Evolutionary conservation across 2,888 invertebrate species (phyloP).

Genomic region (Heliconius charithonia): DNA sequence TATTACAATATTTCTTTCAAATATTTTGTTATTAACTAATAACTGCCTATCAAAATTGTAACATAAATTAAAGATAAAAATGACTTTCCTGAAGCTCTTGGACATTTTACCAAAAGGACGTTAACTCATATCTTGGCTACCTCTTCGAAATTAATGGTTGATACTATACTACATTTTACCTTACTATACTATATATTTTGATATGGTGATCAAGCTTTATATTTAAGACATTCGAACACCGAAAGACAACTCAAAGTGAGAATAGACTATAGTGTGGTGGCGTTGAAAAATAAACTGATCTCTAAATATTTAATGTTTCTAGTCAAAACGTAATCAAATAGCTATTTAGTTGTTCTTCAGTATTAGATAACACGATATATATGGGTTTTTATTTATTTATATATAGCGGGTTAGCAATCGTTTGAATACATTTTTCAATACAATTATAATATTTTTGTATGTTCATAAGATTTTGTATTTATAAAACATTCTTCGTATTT

Average conservation of each 20-base stretch:
- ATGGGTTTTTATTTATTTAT: slow-evolving; percentile 54
- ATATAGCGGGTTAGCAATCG: slow-evolving; percentile 53
- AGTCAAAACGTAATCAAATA: slow-evolving; percentile 73
- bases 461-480: not conserved
- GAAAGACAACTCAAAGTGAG: slow-evolving; percentile 50
- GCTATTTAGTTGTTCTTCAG: slow-evolving; percentile 62
- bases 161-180: not conserved
- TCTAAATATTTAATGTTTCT: slow-evolving; percentile 75
- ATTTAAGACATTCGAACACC: slow-evolving; percentile 25
- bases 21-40: not conserved
- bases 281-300: slow-evolving; percentile 60
- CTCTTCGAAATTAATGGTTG: not conserved
- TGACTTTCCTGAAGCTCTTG: not conserved
- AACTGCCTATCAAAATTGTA: not conserved
- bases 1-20: not conserved
- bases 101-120: not conserved
- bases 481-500: not conserved
- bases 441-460: not conserved
- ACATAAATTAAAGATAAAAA: not conserved
- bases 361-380: slow-evolving; percentile 52
- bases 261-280: slow-evolving; percentile 48
- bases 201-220: slow-evolving; percentile 7
- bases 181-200: not conserved
- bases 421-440: slow-evolving; percentile 50
- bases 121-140: not conserved